These are phyloP conservation scores for Notechis scutatus DNA, from an alignment of 2,113 vertebrate species.

Conservation along the genomic window DNA sequence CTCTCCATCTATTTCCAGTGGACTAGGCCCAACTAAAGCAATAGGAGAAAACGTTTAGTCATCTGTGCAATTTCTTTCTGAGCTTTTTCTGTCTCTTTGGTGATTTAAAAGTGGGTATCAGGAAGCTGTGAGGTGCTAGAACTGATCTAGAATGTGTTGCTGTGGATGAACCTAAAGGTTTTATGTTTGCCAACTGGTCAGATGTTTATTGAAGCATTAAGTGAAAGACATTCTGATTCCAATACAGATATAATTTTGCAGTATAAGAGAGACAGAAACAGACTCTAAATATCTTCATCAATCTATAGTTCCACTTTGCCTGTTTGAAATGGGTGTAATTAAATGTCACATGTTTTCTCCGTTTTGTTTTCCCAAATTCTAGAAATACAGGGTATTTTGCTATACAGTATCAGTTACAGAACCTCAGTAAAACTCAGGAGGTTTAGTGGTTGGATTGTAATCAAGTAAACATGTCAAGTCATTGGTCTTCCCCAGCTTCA, in stretches of 20 bases:
- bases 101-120: neutral
- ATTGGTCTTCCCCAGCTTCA: neutral
- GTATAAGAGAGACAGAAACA: neutral
- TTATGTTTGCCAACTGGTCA: neutral
- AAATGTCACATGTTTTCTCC: neutral
- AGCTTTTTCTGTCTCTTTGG: neutral
- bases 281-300: neutral
- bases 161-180: neutral
- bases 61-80: neutral
- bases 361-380: neutral
- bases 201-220: neutral
- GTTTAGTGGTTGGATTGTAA: neutral
- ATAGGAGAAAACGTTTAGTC: neutral
- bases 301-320: neutral
- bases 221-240: neutral
- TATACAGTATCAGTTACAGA: neutral
- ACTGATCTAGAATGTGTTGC: neutral
- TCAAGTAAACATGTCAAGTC: neutral
- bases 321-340: neutral
- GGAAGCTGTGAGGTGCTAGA: neutral
- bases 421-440: neutral
- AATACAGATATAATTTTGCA: neutral
- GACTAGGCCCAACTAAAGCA: neutral
- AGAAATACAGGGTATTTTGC: neutral
- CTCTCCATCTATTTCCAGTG: neutral